Conservation (phyloP, 35 echinoderm and acorn worm species). For the Stichopus chloronotus region DNA sequence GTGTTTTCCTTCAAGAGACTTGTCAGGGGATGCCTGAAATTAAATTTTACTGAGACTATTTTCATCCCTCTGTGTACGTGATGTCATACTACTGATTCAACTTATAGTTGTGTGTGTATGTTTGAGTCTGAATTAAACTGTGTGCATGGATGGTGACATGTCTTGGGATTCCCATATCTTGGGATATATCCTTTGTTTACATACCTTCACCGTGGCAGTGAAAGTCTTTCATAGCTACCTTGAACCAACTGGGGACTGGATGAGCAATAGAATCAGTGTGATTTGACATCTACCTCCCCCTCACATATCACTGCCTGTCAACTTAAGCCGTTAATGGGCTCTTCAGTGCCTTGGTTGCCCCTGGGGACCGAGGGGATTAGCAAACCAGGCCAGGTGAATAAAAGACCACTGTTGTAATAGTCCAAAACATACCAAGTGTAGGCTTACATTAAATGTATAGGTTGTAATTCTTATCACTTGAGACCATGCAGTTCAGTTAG, state of each 20-base stretch:
- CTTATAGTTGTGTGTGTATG: no score
- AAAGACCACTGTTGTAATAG: constrained; percentile 2
- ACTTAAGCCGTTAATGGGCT: constrained; percentile 19
- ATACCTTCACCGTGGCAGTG: not conserved
- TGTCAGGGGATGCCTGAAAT: no score
- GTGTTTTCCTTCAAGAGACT: no score
- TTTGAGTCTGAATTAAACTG: no score
- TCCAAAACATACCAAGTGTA: not conserved
- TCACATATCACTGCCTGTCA: not conserved
- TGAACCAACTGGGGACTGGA: not conserved
- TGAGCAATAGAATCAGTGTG: not conserved
- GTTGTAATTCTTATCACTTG: not conserved
- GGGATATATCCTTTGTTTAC: not conserved
- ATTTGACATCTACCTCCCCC: not conserved
- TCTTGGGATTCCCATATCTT: not conserved
- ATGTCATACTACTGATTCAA: no score
- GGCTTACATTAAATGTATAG: not conserved
- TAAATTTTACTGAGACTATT: no score
- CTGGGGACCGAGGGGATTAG: not conserved
- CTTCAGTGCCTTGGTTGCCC: not conserved
- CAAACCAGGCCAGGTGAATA: constrained; percentile 8
- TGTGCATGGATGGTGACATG: not conserved
- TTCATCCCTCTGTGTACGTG: no score
- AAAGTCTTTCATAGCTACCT: not conserved
- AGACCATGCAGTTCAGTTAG: not conserved